Conservation (phyloP, 2,888 invertebrate species). For the Heliconius ethilla region DNA sequence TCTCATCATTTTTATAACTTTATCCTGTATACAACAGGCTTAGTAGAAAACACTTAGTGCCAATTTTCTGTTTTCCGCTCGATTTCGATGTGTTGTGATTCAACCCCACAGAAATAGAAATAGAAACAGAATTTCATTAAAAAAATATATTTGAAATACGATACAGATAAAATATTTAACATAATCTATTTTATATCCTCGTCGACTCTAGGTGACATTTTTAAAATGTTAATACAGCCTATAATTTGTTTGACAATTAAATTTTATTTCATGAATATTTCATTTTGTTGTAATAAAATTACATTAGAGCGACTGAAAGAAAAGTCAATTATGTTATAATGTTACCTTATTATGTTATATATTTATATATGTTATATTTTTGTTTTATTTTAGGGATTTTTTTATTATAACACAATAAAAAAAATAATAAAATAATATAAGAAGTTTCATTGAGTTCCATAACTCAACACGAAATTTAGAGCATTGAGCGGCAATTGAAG, state of each 20-base stretch:
- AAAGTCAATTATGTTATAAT: neutral
- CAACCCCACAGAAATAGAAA: too few species aligned
- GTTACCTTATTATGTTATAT: neutral
- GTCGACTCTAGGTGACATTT: slow-evolving; percentile 6
- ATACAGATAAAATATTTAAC: slow-evolving; percentile 1
- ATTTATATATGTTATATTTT: neutral
- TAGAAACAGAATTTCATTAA: too few species aligned
- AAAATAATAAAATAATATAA: too few species aligned
- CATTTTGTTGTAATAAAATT: slow-evolving; percentile 6
- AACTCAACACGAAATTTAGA: too few species aligned
- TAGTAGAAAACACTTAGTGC: too few species aligned
- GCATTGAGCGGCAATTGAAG: too few species aligned
- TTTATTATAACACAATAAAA: neutral
- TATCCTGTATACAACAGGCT: too few species aligned
- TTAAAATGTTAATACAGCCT: slow-evolving; percentile 2
- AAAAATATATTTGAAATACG: neutral
- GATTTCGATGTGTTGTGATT: too few species aligned
- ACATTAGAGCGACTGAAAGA: neutral
- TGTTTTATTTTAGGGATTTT: neutral
- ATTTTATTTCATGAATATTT: slow-evolving; percentile 1
- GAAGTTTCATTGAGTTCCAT: too few species aligned
- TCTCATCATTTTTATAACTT: too few species aligned
- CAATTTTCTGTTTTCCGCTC: too few species aligned
- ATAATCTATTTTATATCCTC: neutral
- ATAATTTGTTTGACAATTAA: slow-evolving; percentile 3